Conservation (phyloP, 2,113 vertebrate genomes). For the Dascyllus trimaculatus region DNA sequence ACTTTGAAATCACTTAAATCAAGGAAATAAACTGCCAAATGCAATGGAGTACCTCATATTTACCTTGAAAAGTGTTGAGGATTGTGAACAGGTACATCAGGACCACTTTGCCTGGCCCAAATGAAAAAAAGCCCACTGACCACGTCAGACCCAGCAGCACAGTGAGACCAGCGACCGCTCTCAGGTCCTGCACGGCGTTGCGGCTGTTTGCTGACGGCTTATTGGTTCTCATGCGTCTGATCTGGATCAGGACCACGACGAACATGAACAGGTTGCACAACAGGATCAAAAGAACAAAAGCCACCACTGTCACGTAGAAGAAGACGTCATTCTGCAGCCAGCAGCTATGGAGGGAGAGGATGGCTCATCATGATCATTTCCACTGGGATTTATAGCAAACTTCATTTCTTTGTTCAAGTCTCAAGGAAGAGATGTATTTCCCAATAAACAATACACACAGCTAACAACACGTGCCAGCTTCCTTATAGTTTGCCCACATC, state of each 20-base stretch:
- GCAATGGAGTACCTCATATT: constrained; percentile 1
- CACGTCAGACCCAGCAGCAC: constrained; percentile 92
- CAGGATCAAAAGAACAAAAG: constrained; percentile 87
- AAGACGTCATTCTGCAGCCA: constrained; percentile 86
- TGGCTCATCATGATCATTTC: not conserved
- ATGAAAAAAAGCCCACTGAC: constrained; percentile 88
- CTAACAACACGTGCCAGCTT: accelerated
- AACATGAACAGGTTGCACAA: constrained; percentile 88
- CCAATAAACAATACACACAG: too few species aligned
- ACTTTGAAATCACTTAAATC: not conserved
- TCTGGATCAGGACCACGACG: constrained; percentile 88
- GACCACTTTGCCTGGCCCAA: constrained; percentile 82
- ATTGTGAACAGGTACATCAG: constrained; percentile 90
- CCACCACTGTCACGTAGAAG: constrained; percentile 88
- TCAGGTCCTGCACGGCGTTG: constrained; percentile 82
- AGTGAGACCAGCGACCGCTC: constrained; percentile 87
- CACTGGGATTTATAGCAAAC: too few species aligned
- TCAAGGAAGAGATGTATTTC: too few species aligned
- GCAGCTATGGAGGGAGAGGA: constrained; percentile 82
- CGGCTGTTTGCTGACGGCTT: constrained; percentile 59
- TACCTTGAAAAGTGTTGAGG: constrained; percentile 92
- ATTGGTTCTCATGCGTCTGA: constrained; percentile 82
- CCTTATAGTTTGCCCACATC: not conserved
- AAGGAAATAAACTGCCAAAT: too few species aligned
- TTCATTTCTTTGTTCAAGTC: too few species aligned